phyloP scores from a whole-genome alignment of 2,113 vertebrate genomes.

The Picathartes gymnocephalus region DNA sequence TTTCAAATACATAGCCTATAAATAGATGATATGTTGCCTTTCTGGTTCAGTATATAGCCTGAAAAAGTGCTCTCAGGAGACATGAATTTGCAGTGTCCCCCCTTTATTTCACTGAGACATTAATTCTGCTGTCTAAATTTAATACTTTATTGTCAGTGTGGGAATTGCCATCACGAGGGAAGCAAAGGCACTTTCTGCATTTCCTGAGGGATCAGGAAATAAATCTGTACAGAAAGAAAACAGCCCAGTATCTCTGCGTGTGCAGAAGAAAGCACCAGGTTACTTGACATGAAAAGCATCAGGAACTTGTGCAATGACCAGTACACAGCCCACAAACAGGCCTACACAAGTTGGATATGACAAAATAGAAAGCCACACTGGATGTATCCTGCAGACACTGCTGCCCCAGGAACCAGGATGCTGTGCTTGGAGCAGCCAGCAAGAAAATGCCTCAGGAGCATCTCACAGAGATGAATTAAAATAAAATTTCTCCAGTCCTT shows the following conservation, averaged over 20 bases:
- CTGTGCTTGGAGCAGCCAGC: not conserved
- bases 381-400: not conserved
- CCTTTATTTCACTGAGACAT: not conserved
- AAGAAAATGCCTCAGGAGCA: not conserved
- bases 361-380: not conserved
- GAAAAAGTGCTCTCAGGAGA: not conserved
- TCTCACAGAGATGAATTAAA: not conserved
- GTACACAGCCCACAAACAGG: not conserved
- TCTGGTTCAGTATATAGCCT: constrained; percentile 1
- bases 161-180: not conserved
- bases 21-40: not conserved
- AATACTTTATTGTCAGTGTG: not conserved
- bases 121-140: not conserved
- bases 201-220: not conserved
- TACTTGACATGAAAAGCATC: not conserved
- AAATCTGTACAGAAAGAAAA: not conserved
- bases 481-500: not conserved
- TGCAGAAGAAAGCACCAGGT: not conserved
- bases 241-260: accelerated
- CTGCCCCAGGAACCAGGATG: not conserved
- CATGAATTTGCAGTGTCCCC: not conserved
- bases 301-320: not conserved
- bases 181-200: not conserved
- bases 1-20: not conserved
- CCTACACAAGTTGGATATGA: not conserved